Evolutionary conservation across 1,140 invertebrate species (phyloP).

Genomic region (Diorhabda sublineata): DNA sequence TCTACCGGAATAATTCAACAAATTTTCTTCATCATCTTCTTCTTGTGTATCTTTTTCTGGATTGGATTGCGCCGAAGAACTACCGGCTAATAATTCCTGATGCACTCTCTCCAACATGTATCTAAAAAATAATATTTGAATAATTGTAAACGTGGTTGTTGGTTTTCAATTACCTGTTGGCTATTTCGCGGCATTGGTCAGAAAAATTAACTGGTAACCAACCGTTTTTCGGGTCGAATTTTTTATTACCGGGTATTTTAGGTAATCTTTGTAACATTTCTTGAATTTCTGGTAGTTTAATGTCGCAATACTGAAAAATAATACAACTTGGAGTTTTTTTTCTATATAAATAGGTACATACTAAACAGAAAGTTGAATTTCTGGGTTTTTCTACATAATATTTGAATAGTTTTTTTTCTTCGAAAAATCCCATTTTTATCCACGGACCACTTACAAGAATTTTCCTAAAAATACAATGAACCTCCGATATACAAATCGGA

Average conservation of each 20-base stretch:
- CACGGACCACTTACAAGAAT: too few species aligned
- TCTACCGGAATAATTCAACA: background rate
- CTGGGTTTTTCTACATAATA: too few species aligned
- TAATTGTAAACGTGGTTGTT: background rate
- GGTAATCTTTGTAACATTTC: constrained; percentile 68
- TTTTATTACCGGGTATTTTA: constrained; percentile 55
- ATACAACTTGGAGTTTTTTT: background rate
- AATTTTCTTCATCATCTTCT: constrained; percentile 15
- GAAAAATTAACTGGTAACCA: constrained; percentile 70
- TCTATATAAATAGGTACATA: too few species aligned
- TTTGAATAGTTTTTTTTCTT: too few species aligned
- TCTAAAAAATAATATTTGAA: background rate
- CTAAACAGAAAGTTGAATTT: too few species aligned
- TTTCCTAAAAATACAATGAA: too few species aligned
- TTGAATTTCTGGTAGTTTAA: constrained; percentile 81
- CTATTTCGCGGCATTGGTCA: constrained; percentile 63
- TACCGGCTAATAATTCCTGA: constrained; percentile 44
- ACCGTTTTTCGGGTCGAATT: constrained; percentile 68
- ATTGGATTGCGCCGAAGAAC: background rate
- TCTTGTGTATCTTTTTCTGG: constrained; percentile 7
- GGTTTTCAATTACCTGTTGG: constrained; percentile 48
- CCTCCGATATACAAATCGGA: too few species aligned
- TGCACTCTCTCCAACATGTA: constrained; percentile 56
- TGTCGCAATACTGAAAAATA: constrained; percentile 58
- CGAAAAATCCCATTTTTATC: too few species aligned